Base-by-base conservation (phyloP, 2,888 invertebrate genomes). In the Myopa testacea region DNA sequence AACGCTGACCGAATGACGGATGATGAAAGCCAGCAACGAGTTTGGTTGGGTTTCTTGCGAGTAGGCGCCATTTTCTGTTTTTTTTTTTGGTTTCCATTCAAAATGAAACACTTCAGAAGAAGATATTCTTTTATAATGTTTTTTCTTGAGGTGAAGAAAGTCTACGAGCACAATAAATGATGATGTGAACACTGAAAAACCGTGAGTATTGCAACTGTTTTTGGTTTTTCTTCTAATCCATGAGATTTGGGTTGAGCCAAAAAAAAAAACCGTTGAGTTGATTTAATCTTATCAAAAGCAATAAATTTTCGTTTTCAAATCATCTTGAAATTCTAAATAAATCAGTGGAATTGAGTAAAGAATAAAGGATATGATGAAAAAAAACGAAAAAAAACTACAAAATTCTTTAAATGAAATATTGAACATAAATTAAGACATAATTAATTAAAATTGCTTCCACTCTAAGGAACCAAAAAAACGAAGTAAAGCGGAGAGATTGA, bases 371-470 rank as follows among this genome's bases (percentile, higher is more conserved):
- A 38, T 34, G 37, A 8, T 1, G 10, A 45, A 45, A 45, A 38
- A 65, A 38, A 26, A 8, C 16, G 14, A 37, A 52, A 69, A 45
- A 40, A 37, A 37, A 55, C 16, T 34, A 14, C 4, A 37, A 52
- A 26, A 69, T n/a, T 16, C 58, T 26, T 14, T 26, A 55, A 70
- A 55, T 70, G 55, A 72, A 45, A 73, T 63, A 73, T 73, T 73
- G 50, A 50, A 50, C 58, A 72, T 72, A 72, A 72, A 72, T 60
- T 38, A 62, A 63, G 19, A 63, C 26, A 50, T 73, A 40, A 19
- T 73, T 63, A 73, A 73, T 62, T 45, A 8, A 16, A 50, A 62
- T 63, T 73, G 14, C 19, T 63, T 45, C 14, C 12, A 34, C 26
- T 19, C 69, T 40, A 62, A 19, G 34, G 19, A 45, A 1, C 14